phyloP scores from a whole-genome alignment of 2,888 invertebrate species.

The Hololepta plana region DNA sequence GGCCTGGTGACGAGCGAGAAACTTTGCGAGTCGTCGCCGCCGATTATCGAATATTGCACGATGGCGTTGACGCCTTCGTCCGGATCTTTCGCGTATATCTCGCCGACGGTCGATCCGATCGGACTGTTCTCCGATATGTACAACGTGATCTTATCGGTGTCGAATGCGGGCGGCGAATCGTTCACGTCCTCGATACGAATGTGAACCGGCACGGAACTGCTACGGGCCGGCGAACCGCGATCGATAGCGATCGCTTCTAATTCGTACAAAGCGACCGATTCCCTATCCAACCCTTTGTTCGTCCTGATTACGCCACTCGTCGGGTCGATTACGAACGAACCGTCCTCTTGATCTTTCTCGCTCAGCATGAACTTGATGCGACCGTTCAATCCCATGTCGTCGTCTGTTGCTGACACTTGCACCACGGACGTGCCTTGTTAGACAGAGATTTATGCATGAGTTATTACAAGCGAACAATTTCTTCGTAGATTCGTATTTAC shows the following conservation, averaged over 20 bases:
- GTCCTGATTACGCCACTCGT: slow-evolving; percentile 85
- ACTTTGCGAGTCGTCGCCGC: slow-evolving; percentile 75
- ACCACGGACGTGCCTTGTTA: slow-evolving; percentile 59
- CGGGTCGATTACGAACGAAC: slow-evolving; percentile 82
- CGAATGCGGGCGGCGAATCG: slow-evolving; percentile 79
- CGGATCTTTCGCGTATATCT: slow-evolving; percentile 77
- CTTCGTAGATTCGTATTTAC: too few relatives aligned
- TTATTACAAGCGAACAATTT: slow-evolving; percentile 19
- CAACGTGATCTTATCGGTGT: slow-evolving; percentile 70
- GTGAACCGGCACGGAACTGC: slow-evolving; percentile 45
- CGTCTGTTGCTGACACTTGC: slow-evolving; percentile 65
- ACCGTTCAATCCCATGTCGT: slow-evolving; percentile 75
- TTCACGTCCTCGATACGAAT: slow-evolving; percentile 78
- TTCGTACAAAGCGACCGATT: slow-evolving; percentile 70
- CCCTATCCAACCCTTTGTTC: slow-evolving; percentile 77
- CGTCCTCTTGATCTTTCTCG: slow-evolving; percentile 59
- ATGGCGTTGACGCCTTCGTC: slow-evolving; percentile 84
- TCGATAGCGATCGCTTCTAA: slow-evolving; percentile 80
- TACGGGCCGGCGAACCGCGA: slow-evolving; percentile 44
- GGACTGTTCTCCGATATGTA: slow-evolving; percentile 95
- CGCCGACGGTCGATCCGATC: slow-evolving; percentile 82
- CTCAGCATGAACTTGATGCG: slow-evolving; percentile 64
- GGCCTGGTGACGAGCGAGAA: slow-evolving; percentile 68
- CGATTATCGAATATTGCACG: slow-evolving; percentile 88
- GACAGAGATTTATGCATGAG: too few relatives aligned